These are phyloP conservation scores for Macroglossus sobrinus DNA, from an alignment of 2,113 vertebrate species.

Conservation along the genomic window DNA sequence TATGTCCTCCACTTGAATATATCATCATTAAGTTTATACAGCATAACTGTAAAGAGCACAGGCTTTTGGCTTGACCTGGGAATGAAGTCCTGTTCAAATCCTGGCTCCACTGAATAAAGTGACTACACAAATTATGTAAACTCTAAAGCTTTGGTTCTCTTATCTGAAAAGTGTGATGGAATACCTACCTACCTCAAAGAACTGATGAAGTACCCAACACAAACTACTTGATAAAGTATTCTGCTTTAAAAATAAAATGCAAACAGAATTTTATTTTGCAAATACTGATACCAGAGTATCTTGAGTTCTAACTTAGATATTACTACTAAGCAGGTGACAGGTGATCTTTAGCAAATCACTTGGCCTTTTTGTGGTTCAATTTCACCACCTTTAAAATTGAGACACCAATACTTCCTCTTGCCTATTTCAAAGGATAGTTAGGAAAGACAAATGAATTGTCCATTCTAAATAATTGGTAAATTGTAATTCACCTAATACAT, in stretches of 20 bases:
- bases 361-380: neutral
- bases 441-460: neutral
- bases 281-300: neutral
- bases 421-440: neutral
- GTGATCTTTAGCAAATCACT: neutral
- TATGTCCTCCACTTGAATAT: neutral
- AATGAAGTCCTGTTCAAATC: constrained; percentile 3
- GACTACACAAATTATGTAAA: neutral
- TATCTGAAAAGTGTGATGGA: neutral
- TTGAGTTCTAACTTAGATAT: neutral
- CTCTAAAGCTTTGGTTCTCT: neutral
- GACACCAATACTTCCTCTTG: neutral
- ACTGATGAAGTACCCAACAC: neutral
- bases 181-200: constrained; percentile 8
- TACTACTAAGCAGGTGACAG: neutral
- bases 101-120: neutral
- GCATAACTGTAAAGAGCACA: neutral
- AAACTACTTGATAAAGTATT: neutral
- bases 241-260: constrained; percentile 14
- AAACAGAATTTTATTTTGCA: constrained; percentile 8
- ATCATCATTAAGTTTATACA: neutral
- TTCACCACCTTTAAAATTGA: constrained; percentile 24
- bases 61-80: neutral
- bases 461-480: neutral
- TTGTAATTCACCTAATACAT: neutral